phyloP scores from a whole-genome alignment of 2,888 invertebrate genomes.

The Perdita meconis region DNA sequence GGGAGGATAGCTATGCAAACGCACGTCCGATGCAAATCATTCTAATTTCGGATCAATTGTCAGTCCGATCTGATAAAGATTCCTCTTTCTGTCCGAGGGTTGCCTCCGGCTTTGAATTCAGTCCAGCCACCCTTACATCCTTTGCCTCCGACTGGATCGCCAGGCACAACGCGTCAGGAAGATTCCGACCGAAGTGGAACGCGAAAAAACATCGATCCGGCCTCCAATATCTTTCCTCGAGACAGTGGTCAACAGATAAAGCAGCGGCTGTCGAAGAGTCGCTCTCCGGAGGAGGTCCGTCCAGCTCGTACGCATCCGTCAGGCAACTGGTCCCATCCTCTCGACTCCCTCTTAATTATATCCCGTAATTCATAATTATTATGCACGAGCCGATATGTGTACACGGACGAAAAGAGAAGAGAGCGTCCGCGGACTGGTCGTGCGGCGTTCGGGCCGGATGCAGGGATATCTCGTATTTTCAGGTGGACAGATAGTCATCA shows the following conservation, averaged over 20 bases:
- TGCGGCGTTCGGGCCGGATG: slow-evolving; percentile 31
- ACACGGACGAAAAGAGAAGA: neutral
- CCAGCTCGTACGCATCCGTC: slow-evolving; percentile 25
- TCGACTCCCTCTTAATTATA: slow-evolving; percentile 39
- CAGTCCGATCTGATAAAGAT: slow-evolving; percentile 21
- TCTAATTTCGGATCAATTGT: slow-evolving; percentile 71
- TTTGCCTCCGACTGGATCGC: too few relatives aligned
- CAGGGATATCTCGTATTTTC: slow-evolving; percentile 52
- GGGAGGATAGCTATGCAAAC: slow-evolving; percentile 74
- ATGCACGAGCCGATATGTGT: slow-evolving; percentile 28
- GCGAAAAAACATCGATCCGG: slow-evolving; percentile 8
- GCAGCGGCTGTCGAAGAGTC: slow-evolving; percentile 21
- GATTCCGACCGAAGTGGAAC: neutral
- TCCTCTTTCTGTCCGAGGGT: neutral
- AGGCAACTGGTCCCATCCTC: neutral
- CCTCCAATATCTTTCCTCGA: slow-evolving; percentile 20
- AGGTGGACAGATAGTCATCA: slow-evolving; percentile 69
- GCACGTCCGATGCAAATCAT: slow-evolving; percentile 75
- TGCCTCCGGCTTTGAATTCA: neutral
- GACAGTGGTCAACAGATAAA: slow-evolving; percentile 48
- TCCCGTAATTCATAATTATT: slow-evolving; percentile 53
- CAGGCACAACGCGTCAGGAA: too few relatives aligned
- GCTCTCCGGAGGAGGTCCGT: slow-evolving; percentile 37
- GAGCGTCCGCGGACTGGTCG: slow-evolving; percentile 9
- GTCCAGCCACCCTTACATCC: too few relatives aligned